Evolutionary conservation across 1,140 invertebrate species (phyloP), one percentile per base, ranked within the genome.

Genomic region (Drosophila rhopaloa): DNA sequence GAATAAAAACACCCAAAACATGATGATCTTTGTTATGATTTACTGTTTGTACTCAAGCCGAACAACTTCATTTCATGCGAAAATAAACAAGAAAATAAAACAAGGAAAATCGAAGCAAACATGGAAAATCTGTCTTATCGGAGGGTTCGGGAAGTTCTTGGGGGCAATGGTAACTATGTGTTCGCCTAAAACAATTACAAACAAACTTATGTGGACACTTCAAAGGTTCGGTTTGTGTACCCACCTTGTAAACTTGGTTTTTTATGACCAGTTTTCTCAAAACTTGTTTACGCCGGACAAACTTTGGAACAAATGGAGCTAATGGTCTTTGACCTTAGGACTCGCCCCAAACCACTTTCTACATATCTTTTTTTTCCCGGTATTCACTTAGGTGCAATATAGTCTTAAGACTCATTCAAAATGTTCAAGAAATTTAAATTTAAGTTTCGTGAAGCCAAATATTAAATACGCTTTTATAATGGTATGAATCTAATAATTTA

Each of bases 21-120:
- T 44, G 55, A 75, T 41, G 76, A 73, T 76, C 54, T 80, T 37
- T 66, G 48, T 29, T 63, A 59, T 29, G 41, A 65, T 78, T 79
- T 67, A 50, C 44, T 63, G 61, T 81, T 67, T 81, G 79, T 80
- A 24, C 48, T 62, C 59, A 57, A 76, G 53, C 55, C 29, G 41
- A 76, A 66, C 41, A 79, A 76, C 60, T 81, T 47, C 62, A 54
- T 81, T 82, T 74, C 79, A 78, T 67, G 54, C 48, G 48, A 68
- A 77, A 76, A 77, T 66, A 76, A 66, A 76, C 50, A 40, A 56
- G 35, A 58, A 46, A 73, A 56, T 27, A 62, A 74, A 72, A 55
- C 57, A 50, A 54, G 58, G 40, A 56, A 74, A 76, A 77, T 60
- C 56, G 68, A 74, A 59, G n/a, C 40, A 68, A 56, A 46, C 27